Percentiles rank a stretch among this genome's conserved stretches.
Evolutionary conservation across 2,113 vertebrate genomes (phyloP).

Genomic region (Nanger granti): DNA sequence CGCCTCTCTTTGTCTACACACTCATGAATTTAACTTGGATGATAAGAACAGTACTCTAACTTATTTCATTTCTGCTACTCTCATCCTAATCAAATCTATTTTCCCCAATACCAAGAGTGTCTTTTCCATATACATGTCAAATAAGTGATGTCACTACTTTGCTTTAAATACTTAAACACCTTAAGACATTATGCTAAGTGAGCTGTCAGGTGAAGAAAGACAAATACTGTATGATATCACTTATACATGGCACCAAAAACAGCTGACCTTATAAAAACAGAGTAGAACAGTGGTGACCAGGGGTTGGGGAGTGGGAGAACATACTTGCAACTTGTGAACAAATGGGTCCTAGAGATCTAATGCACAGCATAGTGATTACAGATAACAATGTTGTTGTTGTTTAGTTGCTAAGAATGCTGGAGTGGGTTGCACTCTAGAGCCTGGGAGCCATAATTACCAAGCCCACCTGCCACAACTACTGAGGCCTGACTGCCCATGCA

Average conservation of each 20-base stretch:
- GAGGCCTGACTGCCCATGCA: not conserved
- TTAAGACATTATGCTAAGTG: not conserved
- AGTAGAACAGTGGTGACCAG: not conserved
- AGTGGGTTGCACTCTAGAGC: not conserved
- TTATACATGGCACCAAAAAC: not conserved
- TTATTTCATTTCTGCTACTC: not conserved
- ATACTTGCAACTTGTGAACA: not conserved
- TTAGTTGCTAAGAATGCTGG: not conserved
- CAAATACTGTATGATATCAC: not conserved
- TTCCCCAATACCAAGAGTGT: not conserved
- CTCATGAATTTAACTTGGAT: not conserved
- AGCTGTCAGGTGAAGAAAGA: not conserved
- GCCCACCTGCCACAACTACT: not conserved
- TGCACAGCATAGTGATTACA: not conserved
- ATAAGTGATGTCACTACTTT: not conserved
- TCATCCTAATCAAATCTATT: not conserved
- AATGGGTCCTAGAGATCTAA: not conserved
- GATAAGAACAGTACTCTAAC: not conserved
- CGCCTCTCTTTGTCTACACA: not conserved
- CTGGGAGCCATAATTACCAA: not conserved
- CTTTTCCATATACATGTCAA: not conserved
- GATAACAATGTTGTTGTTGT: not conserved
- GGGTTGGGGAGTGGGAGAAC: no score
- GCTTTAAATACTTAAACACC: not conserved
- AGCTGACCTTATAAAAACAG: not conserved